phyloP scores from a whole-genome alignment of 64 coral and sea anemone species.

The Anthopleura sola region DNA sequence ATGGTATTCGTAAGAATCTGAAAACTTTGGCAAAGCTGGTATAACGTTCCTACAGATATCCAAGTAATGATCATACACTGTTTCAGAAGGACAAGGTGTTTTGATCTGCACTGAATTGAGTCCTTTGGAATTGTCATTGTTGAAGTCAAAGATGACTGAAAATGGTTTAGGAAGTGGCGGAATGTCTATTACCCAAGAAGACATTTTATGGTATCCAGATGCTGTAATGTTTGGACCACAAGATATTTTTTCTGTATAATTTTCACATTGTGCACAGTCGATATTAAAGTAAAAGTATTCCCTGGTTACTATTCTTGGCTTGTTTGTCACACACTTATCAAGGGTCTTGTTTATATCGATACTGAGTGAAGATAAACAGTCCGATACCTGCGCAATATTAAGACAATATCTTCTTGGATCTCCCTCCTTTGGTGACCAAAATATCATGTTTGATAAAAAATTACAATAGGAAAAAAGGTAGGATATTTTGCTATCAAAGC shows the following conservation, averaged over 20 bases:
- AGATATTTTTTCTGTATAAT: neutral
- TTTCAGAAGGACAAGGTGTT: neutral
- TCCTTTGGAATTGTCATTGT: neutral
- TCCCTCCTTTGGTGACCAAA: neutral
- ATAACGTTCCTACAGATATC: neutral
- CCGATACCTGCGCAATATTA: neutral
- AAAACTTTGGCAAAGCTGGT: neutral
- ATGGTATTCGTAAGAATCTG: neutral
- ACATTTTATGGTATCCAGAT: neutral
- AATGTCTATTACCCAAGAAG: neutral
- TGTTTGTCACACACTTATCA: neutral
- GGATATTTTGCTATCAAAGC: neutral
- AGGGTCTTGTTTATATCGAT: neutral
- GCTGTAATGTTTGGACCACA: too few species aligned
- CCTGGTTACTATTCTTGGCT: neutral
- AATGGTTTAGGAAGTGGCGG: neutral
- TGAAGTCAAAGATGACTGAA: too few species aligned
- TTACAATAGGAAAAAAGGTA: constrained; percentile 1
- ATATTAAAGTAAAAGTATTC: neutral
- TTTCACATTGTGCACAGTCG: neutral
- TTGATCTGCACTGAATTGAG: neutral
- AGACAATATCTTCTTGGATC: too few species aligned
- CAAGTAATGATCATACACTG: too few species aligned
- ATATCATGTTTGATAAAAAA: neutral
- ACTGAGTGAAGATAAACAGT: too few species aligned